phyloP scores from a whole-genome alignment of 2,113 vertebrate genomes.

The Bubo scandiacus region DNA sequence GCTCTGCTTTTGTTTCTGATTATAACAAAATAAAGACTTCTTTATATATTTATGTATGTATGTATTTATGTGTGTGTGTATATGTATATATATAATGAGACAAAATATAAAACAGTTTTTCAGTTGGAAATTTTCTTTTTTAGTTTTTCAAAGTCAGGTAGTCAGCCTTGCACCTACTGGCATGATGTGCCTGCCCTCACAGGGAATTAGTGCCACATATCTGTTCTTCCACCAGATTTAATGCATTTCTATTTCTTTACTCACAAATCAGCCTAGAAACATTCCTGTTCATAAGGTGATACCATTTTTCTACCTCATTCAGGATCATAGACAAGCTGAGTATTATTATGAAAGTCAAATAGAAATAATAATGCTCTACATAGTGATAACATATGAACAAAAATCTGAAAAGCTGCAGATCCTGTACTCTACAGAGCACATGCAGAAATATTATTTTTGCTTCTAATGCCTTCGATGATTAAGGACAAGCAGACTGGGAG shows the following conservation, averaged over 20 bases:
- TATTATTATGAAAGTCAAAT: neutral
- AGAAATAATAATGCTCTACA: neutral
- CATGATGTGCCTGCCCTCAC: rapidly evolving
- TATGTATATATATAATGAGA: neutral
- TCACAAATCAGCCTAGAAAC: neutral
- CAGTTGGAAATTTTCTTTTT: neutral
- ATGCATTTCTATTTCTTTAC: neutral
- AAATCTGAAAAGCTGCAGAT: neutral
- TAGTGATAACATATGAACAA: neutral
- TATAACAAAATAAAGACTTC: neutral
- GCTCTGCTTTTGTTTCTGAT: neutral
- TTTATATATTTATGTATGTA: neutral
- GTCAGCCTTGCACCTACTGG: neutral
- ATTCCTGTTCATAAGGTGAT: neutral
- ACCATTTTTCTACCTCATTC: neutral
- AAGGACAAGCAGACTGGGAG: neutral
- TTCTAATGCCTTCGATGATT: neutral
- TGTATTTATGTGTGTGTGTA: neutral
- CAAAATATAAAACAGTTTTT: neutral
- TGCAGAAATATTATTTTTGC: neutral
- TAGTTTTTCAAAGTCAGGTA: neutral
- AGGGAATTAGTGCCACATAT: neutral
- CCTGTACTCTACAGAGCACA: neutral
- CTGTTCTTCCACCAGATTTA: neutral
- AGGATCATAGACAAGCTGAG: neutral